Base-by-base conservation (phyloP, 2,113 vertebrate species). In the Centropristis striata region DNA sequence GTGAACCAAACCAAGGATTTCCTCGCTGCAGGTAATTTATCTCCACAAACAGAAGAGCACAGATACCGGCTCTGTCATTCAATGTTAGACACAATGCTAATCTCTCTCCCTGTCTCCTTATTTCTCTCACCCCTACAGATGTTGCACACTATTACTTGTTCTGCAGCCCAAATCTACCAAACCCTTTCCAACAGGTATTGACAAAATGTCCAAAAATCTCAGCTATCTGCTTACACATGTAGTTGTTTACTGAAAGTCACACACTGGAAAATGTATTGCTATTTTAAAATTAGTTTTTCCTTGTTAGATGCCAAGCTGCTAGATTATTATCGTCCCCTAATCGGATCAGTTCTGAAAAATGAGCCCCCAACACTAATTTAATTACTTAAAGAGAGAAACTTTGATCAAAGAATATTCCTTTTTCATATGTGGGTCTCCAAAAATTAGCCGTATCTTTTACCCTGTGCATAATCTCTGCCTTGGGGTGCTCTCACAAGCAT, bases 101-200 rank as follows among this genome's bases (percentile, higher is more conserved):
- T 68, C 42, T 66, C 44, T 59, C 23, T 46, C 27, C 13, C 37
- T 44, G 23, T 44, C 59, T 75, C 16, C n/a, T 13, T n/a, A 1
- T 70, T 75, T 87, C 49, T 77, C 51, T 73, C 84, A 53, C 85
- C n/a, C 55, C 90, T 92, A 37, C 93, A 99, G 98, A 95, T 67
- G 94, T 98, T 81, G 90, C 94, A 63, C 96, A 94, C 74, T 99
- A 99, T 88, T 99, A 99, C 92, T 93, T 99, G 86, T 97, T 97
- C 83, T 99, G 98, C 86, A 95, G 96, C 64, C 97, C 97, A 72
- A 96, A 94, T 78, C 88, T 94, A 16, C 94, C 91, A 88, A 99
- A 95, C 92, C 98, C 98, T 27, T 99, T 99, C 93, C 98, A 99
- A 90, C 96, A 98, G 98, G 98, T 99, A 96, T 3, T 0, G 77